These are phyloP conservation scores for Seira ritae DNA, from an alignment of 2,888 invertebrate species.

Conservation along the genomic window DNA sequence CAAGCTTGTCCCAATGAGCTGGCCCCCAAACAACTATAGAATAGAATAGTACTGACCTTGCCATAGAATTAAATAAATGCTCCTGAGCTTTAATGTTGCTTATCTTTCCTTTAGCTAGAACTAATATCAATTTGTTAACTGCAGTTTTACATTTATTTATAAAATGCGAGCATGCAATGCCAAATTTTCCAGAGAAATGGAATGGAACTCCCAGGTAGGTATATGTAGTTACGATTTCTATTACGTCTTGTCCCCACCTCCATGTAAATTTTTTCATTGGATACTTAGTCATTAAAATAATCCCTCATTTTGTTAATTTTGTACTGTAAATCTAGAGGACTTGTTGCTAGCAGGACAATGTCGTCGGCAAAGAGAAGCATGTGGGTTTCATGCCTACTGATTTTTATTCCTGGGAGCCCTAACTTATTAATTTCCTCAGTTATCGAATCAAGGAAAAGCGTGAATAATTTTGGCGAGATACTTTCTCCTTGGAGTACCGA, in stretches of 20 bases:
- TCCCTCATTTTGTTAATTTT: slow-evolving; percentile 22
- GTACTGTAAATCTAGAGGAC: slow-evolving; percentile 22
- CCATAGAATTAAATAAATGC: no score
- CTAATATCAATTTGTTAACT: background rate
- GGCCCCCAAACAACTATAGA: no score
- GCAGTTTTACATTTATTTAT: slow-evolving; percentile 18
- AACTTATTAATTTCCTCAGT: background rate
- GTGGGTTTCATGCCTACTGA: slow-evolving; percentile 18
- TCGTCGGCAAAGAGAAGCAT: slow-evolving; percentile 50
- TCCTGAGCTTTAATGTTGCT: no score
- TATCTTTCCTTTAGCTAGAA: slow-evolving; percentile 12
- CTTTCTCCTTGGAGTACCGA: slow-evolving; percentile 42
- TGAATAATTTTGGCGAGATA: slow-evolving; percentile 23
- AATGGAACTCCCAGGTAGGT: slow-evolving; percentile 40
- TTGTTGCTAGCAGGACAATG: slow-evolving; percentile 28
- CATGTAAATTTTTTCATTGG: background rate
- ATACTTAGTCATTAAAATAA: no score
- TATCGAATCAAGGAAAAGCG: slow-evolving; percentile 27
- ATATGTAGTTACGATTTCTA: slow-evolving; percentile 30
- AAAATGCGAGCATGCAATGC: background rate
- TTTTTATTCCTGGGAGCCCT: background rate
- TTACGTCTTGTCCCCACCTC: slow-evolving; percentile 36
- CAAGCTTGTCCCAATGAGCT: no score
- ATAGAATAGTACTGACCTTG: no score
- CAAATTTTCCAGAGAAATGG: background rate